Evolutionary conservation across 2,113 vertebrate species (phyloP).

Genomic region (Prietella phreatophila): DNA sequence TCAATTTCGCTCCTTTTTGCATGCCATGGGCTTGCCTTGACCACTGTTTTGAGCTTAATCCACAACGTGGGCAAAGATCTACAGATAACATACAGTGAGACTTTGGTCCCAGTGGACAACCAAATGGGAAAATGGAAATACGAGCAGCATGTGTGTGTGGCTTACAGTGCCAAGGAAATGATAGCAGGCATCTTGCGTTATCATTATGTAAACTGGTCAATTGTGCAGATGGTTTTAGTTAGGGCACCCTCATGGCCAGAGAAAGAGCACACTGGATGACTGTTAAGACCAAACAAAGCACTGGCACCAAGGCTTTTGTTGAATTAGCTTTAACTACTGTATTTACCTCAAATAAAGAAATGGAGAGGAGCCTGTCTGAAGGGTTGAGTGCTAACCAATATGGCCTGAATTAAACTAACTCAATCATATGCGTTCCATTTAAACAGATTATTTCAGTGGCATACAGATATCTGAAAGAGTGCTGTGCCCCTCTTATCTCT

Average conservation of each 20-base stretch:
- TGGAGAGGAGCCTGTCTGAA: constrained; percentile 31
- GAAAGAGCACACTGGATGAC: constrained; percentile 11
- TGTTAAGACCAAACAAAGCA: constrained; percentile 37
- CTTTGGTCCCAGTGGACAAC: constrained; percentile 27
- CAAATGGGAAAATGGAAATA: constrained; percentile 45
- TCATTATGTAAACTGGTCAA: constrained; percentile 46
- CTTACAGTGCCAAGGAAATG: constrained; percentile 41
- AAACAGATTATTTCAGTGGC: constrained; percentile 5
- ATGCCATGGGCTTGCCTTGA: constrained; percentile 27
- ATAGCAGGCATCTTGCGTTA: constrained; percentile 38
- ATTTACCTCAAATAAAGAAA: constrained; percentile 26
- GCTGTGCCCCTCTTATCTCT: constrained; percentile 31
- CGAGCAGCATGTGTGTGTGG: constrained; percentile 12
- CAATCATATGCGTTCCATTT: constrained; percentile 33
- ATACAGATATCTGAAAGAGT: constrained; percentile 5
- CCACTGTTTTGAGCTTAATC: constrained; percentile 44
- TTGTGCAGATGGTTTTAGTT: constrained; percentile 53
- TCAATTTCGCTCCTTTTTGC: constrained; percentile 43
- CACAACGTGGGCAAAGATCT: constrained; percentile 30
- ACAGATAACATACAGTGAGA: constrained; percentile 35
- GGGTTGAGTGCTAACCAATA: constrained; percentile 21
- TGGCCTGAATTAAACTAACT: constrained; percentile 49
- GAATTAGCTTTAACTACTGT: constrained; percentile 31
- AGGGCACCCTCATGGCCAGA: constrained; percentile 14
- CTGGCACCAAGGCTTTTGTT: constrained; percentile 17